Evolutionary conservation across 2,113 vertebrate species (phyloP).

Genomic region (Parotia lawesii): DNA sequence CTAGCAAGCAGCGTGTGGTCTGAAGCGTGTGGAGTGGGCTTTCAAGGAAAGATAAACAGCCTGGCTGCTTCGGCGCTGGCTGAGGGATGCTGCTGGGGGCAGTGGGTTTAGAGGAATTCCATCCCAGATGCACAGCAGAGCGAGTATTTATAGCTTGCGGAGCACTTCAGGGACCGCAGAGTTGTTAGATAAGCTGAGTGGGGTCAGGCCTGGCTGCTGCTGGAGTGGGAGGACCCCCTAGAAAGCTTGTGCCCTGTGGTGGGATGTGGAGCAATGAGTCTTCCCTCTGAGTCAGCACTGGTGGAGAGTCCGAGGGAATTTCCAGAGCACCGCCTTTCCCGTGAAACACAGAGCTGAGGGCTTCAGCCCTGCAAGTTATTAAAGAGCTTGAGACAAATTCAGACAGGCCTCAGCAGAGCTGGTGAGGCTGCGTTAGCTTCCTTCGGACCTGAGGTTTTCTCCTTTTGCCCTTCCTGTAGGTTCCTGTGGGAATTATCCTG

Average conservation of each 20-base stretch:
- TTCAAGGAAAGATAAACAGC: constrained; percentile 73
- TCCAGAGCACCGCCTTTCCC: constrained; percentile 21
- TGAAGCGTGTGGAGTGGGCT: constrained; percentile 52
- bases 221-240: constrained; percentile 2
- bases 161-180: background rate
- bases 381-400: constrained; percentile 41
- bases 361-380: background rate
- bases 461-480: background rate
- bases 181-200: constrained; percentile 33
- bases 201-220: background rate
- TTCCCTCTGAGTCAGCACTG: constrained; percentile 47
- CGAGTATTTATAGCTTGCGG: constrained; percentile 26
- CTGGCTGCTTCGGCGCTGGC: background rate
- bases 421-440: background rate
- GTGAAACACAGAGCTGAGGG: background rate
- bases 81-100: constrained; percentile 40
- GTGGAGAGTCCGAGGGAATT: constrained; percentile 39
- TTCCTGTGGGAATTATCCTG: background rate
- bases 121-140: background rate
- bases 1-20: constrained; percentile 51
- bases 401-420: constrained; percentile 42
- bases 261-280: background rate
- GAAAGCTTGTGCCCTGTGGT: background rate
- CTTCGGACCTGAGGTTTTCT: background rate
- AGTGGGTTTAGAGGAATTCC: constrained; percentile 32